phyloP scores from a whole-genome alignment of 2,113 vertebrate genomes.

The Sporophila hypoxantha region DNA sequence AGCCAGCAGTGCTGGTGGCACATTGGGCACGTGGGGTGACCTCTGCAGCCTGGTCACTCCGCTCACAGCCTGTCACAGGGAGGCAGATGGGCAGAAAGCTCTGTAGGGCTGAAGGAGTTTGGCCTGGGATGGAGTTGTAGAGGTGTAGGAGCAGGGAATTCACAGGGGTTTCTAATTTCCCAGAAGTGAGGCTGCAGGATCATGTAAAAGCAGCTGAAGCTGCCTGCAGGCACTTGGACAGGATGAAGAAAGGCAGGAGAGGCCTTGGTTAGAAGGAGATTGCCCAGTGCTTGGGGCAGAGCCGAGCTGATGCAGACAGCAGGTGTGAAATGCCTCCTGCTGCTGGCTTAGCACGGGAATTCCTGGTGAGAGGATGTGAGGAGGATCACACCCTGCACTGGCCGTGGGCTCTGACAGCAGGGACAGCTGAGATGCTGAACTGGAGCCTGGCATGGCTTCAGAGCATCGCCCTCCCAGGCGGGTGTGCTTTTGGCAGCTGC shows the following conservation, averaged over 20 bases:
- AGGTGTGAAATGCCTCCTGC: neutral
- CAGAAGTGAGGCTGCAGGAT: neutral
- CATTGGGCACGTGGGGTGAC: fast-evolving
- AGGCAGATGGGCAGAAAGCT: neutral
- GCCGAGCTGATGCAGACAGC: neutral
- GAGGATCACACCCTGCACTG: neutral
- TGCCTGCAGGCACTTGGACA: neutral
- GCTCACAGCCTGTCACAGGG: fast-evolving
- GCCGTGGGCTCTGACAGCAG: neutral
- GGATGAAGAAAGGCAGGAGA: neutral
- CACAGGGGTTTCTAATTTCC: neutral
- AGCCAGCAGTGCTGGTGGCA: neutral
- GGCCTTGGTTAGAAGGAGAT: neutral
- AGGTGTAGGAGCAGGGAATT: neutral
- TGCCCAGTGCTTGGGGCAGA: neutral
- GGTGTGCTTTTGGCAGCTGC: conserved; percentile 16
- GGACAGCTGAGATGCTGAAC: conserved; percentile 16
- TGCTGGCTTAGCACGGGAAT: neutral
- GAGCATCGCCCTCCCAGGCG: neutral
- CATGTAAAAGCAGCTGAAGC: neutral
- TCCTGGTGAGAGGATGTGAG: neutral
- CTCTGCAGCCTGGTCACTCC: neutral
- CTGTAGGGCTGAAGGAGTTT: neutral
- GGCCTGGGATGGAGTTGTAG: neutral
- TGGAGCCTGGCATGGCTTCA: neutral